Conservation (phyloP, 2,888 invertebrate genomes). For the Drosophila macrospina region DNA sequence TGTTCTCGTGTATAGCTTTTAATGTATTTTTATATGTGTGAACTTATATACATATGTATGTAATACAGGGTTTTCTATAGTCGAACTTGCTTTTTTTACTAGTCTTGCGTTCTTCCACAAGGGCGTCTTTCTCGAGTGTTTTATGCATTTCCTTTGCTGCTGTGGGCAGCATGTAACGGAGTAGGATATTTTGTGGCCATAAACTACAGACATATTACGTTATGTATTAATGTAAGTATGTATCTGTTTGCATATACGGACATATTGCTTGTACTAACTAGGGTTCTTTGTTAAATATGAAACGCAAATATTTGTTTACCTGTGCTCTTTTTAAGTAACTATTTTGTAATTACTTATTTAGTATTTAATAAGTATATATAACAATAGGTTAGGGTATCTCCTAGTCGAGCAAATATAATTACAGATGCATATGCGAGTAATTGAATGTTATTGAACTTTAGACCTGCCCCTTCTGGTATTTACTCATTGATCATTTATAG, state of each 20-base stretch:
- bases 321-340: too few species aligned
- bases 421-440: not conserved
- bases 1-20: too few species aligned
- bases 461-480: not conserved
- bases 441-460: not conserved
- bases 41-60: too few species aligned
- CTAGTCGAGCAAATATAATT: not conserved
- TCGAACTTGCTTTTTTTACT: too few species aligned
- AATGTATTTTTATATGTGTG: too few species aligned
- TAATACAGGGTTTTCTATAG: too few species aligned
- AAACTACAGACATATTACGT: not conserved
- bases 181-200: constrained; percentile 12
- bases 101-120: constrained; percentile 8
- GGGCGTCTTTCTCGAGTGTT: constrained; percentile 41
- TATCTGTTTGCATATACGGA: not conserved
- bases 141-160: constrained; percentile 26
- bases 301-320: too few species aligned
- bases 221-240: not conserved
- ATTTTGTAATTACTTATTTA: too few species aligned
- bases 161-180: constrained; percentile 46
- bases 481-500: not conserved
- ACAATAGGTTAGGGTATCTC: not conserved
- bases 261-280: too few species aligned
- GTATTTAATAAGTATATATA: too few species aligned
- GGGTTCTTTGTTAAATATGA: too few species aligned